Evolutionary conservation across 2,888 invertebrate genomes (phyloP).

Genomic region (Liopterus haemorrhoidalis): DNA sequence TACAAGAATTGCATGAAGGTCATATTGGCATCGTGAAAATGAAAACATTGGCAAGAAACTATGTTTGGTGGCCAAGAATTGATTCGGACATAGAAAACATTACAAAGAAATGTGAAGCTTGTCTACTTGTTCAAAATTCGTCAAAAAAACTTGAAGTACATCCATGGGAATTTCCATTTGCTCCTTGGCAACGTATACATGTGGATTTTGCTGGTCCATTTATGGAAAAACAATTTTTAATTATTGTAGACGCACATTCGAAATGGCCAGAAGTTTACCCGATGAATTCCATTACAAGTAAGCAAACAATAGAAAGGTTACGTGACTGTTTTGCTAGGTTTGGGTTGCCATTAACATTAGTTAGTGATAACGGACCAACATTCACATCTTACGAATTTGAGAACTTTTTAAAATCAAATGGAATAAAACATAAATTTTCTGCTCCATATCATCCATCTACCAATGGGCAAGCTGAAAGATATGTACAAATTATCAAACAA

Average conservation of each 20-base stretch:
- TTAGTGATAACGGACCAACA: slow-evolving; percentile 31
- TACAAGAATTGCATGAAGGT: slow-evolving; percentile 30
- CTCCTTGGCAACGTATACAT: slow-evolving; percentile 23
- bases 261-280: slow-evolving; percentile 27
- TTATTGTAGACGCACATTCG: slow-evolving; percentile 24
- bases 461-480: slow-evolving; percentile 1
- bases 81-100: slow-evolving; percentile 32
- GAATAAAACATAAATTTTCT: slow-evolving; percentile 5
- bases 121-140: slow-evolving; percentile 22
- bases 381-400: slow-evolving; percentile 29
- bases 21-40: slow-evolving; percentile 35
- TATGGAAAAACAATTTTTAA: slow-evolving; percentile 21
- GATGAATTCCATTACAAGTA: slow-evolving; percentile 19
- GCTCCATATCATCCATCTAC: slow-evolving; percentile 2
- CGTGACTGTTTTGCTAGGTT: slow-evolving; percentile 25
- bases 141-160: slow-evolving; percentile 28
- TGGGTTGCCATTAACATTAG: slow-evolving; percentile 29
- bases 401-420: neutral
- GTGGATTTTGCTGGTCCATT: slow-evolving; percentile 25
- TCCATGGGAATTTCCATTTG: slow-evolving; percentile 31
- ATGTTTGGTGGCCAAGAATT: slow-evolving; percentile 31
- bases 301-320: slow-evolving; percentile 16
- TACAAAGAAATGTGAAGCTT: slow-evolving; percentile 29
- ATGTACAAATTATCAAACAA: neutral
- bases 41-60: slow-evolving; percentile 33